Base-by-base conservation (phyloP, 2,797 vertebrate species). In the Lophotriccus pileatus region DNA sequence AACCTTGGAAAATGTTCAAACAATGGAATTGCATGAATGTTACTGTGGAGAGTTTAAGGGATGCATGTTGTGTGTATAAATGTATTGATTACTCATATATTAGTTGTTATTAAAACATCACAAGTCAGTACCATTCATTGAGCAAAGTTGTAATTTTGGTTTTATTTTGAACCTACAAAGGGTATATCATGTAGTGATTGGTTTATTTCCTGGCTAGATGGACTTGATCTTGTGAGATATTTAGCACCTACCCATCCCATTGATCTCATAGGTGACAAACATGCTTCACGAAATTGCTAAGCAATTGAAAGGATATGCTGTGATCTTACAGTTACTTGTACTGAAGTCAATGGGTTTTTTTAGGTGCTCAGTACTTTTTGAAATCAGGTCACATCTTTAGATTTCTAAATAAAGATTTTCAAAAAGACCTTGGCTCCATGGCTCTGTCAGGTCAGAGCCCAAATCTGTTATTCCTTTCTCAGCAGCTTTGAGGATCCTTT, bases 331-430 rank as follows among this genome's bases (percentile, higher is more conserved):
- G 41, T 63, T 93, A 36, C 55, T 90, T 81, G 18, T 5, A 24
- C 14, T 74, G 86, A 76, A 90, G 27, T 56, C 70, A 92, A 5
- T 85, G 60, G 28, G 56, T 82, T 91, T 70, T 94, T 92, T 15
- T 2, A 6, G 53, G 13, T 78, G 46, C 58, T 94, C 53, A 43
- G 91, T 88, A 78, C 53, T 84, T 94, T 66, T 16, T 86, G 87
- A 96, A 96, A 96, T 86, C 80, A 79, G 91, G 66, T 90, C 83
- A 88, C 55, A 73, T 93, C 79, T 88, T 93, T 56, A 84, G 49
- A 80, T 81, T 93, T 95, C 91, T 95, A 94, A 93, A 78, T 91
- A 93, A 76, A 74, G 90, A 73, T 85, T 93, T 94, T 94, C 83
- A 94, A 94, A 95, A 90, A 80, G 83, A 89, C 84, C 2, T 70